Base-by-base conservation (phyloP, 2,888 invertebrate genomes). In the Entomobrya multifasciata region DNA sequence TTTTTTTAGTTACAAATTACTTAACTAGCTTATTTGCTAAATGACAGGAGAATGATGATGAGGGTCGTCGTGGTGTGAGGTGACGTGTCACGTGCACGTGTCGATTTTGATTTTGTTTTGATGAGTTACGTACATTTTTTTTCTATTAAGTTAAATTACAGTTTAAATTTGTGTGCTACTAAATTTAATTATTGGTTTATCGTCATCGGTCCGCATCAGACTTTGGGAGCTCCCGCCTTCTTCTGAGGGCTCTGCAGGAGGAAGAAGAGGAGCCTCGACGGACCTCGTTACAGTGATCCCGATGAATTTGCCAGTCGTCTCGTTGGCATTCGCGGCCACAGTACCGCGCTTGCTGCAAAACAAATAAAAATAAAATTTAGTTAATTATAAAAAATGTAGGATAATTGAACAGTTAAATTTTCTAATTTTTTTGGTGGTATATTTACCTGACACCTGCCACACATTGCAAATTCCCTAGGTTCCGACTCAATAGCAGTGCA, bases 401-500 rank as follows among this genome's bases (percentile, higher is more conserved):
- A 4, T 25, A 20, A 72, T 25, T 52, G 15, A n/a, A 20, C 3
- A n/a, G 47, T 36, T 4, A 36, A 36, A 15, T 44, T 80, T 41
- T 30, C 11, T 30, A n/a, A 41, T 41, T n/a, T 2, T 47, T 44
- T 74, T 52, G 81, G 55, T n/a, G n/a, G n/a, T n/a, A 55, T 2
- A 2, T 57, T 52, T 86, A 92, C 92, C 91, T 93, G 93, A 89
- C 94, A 94, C 67, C 93, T 90, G 10, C 93, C 93, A 91, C 94
- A 94, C 90, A 93, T 93, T 89, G 93, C 93, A 91, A 93, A 94
- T 89, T 94, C 93, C 78, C 93, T 90, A 11, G 93, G 92, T 88
- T 93, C 93, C 82, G 92, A 92, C 89, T 94, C 93, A 91, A 94
- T 93, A 76, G 92, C 93, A 10, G 93, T 93, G 90, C 94, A 94